These are phyloP conservation scores for Glyptemys insculpta DNA, from an alignment of 2,797 vertebrate genomes.

Conservation along the genomic window DNA sequence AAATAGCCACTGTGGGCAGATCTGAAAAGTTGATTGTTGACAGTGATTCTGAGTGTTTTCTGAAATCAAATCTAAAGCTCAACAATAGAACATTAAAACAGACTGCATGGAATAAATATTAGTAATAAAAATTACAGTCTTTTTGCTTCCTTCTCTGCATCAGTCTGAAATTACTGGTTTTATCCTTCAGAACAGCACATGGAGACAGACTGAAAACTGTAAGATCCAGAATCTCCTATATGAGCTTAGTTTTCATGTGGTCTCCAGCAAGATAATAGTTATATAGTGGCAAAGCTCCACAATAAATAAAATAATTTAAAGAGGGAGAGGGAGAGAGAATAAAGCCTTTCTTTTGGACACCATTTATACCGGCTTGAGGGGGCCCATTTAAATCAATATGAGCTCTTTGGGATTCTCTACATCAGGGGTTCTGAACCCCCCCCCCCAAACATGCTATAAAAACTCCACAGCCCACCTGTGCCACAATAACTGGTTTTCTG, in stretches of 20 bases:
- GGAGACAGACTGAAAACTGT: neutral
- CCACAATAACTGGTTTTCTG: too few species aligned
- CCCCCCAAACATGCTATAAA: too few species aligned
- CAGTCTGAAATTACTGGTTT: neutral
- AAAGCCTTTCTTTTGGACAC: neutral
- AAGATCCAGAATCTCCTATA: neutral
- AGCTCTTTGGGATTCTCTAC: neutral
- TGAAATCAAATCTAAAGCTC: neutral
- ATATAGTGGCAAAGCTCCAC: neutral
- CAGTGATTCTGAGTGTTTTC: neutral
- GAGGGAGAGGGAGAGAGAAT: neutral
- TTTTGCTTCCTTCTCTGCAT: neutral
- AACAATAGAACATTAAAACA: neutral
- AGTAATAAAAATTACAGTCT: neutral
- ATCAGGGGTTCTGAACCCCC: neutral
- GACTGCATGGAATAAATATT: slow-evolving; percentile 1
- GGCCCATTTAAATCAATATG: neutral
- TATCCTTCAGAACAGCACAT: neutral
- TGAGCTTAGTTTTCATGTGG: neutral
- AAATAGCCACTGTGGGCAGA: neutral
- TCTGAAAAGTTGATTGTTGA: neutral
- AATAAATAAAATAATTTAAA: neutral
- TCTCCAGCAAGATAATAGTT: neutral
- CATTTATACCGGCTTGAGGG: neutral
- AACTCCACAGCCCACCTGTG: too few species aligned